Evolutionary conservation across 35 echinoderm and acorn worm genomes (phyloP), one percentile per base, ranked within the genome.

Genomic region (Nesometra sesokonis): DNA sequence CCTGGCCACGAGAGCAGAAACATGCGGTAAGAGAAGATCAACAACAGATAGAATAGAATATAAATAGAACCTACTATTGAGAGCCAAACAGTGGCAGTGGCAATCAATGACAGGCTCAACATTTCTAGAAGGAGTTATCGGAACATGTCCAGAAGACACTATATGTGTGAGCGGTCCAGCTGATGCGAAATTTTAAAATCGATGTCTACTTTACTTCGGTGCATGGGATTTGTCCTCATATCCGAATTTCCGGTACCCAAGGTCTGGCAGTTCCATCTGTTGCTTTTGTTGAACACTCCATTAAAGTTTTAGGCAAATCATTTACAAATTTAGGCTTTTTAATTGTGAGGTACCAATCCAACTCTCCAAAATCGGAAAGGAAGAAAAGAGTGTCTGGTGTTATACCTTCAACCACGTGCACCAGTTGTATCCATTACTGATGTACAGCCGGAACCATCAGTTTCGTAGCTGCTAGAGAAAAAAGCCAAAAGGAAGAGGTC

Each of bases 391-490:
- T 78, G 31, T 23, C 77, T 78, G 77, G 77, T 78, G 77, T 78
- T 89, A 9, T 91, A 91, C 29, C 15, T 95, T 30, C 83, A 85
- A 31, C 90, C 83, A 15, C 40, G 80, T 3, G 77, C 76, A 15
- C 90, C 89, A 8, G 76, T 15, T 35, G 36, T 8, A 32, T 36
- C 9, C 76, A 79, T 30, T 17, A 37, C 9, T 17, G 36, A 40
- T 33, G 15, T 23, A 8, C 32, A 32, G 35, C 35, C 37, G 33
- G 27, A 13, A 11, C 21, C 29, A 0, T 0, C 23, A n/a, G n/a
- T n/a, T n/a, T n/a, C 4, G 30, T 21, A 57, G 29, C 29, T 29
- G 78, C 23, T 37, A 46, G 77, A 17, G 11, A 34, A 39, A 35
- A 7, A 13, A 21, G 35, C 37, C 36, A 35, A 35, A n/a, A n/a